These are phyloP conservation scores for Eolophus roseicapilla DNA, from an alignment of 2,113 vertebrate species.

Conservation along the genomic window DNA sequence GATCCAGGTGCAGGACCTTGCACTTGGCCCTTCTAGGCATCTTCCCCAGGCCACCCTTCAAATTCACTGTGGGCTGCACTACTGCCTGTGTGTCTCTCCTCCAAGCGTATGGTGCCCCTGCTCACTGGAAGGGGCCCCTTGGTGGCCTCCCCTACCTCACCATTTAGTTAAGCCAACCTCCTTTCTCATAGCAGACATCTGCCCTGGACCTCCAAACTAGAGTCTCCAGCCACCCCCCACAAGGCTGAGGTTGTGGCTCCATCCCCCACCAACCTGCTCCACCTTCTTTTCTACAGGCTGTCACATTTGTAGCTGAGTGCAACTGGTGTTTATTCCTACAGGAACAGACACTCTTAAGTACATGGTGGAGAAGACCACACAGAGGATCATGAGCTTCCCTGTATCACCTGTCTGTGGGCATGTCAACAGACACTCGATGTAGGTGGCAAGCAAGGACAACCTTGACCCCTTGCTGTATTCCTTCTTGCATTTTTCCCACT, in stretches of 20 bases:
- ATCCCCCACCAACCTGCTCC: too few relatives aligned
- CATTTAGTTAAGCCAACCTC: too few relatives aligned
- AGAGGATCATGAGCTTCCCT: neutral
- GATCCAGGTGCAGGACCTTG: too few relatives aligned
- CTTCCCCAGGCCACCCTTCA: neutral
- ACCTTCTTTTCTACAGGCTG: too few relatives aligned
- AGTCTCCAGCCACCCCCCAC: rapidly evolving
- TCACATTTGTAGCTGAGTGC: neutral
- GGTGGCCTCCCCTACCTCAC: too few relatives aligned
- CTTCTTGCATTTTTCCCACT: neutral
- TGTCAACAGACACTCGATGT: rapidly evolving
- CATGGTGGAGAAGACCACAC: too few relatives aligned
- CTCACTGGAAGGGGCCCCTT: neutral
- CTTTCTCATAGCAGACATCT: neutral
- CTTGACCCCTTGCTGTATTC: neutral
- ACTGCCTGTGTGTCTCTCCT: neutral
- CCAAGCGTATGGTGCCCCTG: rapidly evolving
- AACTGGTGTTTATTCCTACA: neutral
- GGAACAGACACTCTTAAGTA: rapidly evolving
- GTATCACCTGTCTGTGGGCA: rapidly evolving
- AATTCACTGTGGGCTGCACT: neutral
- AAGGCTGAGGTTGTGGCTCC: neutral
- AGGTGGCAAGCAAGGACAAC: neutral
- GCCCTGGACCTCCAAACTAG: neutral
- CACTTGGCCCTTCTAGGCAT: too few relatives aligned